Conservation (phyloP, 2,888 invertebrate species). For the Amblyteles armatorius region DNA sequence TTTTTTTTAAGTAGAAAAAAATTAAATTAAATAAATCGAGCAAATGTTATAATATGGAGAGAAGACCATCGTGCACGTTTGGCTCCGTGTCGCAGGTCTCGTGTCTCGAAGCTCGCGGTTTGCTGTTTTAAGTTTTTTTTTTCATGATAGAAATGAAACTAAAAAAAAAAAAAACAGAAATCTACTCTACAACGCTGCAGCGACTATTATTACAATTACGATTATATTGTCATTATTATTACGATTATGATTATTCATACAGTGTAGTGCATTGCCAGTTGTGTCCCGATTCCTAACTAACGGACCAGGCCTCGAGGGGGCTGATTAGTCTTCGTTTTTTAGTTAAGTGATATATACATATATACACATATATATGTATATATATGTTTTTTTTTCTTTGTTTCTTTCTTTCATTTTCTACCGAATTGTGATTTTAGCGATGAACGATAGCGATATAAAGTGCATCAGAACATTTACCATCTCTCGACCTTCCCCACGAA, state of each 20-base stretch:
- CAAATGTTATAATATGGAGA: slow-evolving; percentile 27
- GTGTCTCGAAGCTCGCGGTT: slow-evolving; percentile 33
- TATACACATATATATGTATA: slow-evolving; percentile 1
- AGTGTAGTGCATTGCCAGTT: slow-evolving; percentile 63
- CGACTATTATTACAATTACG: slow-evolving; percentile 60
- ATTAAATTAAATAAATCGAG: slow-evolving; percentile 49
- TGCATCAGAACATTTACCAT: slow-evolving; percentile 32
- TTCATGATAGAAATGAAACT: slow-evolving; percentile 65
- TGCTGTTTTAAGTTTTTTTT: slow-evolving; percentile 58
- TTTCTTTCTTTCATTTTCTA: slow-evolving; percentile 40
- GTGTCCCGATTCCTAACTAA: slow-evolving; percentile 52
- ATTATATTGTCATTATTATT: slow-evolving; percentile 62
- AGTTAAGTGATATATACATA: slow-evolving; percentile 4
- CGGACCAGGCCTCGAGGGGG: slow-evolving; percentile 52
- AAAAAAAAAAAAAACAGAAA: slow-evolving; percentile 69
- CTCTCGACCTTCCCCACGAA: slow-evolving; percentile 22
- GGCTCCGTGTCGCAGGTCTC: neutral
- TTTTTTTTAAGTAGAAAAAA: neutral
- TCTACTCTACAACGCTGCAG: slow-evolving; percentile 63
- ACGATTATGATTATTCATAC: slow-evolving; percentile 53
- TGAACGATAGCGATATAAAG: slow-evolving; percentile 11
- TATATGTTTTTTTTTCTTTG: slow-evolving; percentile 22
- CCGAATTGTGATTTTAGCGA: slow-evolving; percentile 33
- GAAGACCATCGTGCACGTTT: neutral
- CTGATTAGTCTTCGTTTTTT: slow-evolving; percentile 37